Percentiles rank a stretch among this genome's conserved stretches.
phyloP scores from a whole-genome alignment of 2,888 invertebrate genomes.

The Syrphus vitripennis region DNA sequence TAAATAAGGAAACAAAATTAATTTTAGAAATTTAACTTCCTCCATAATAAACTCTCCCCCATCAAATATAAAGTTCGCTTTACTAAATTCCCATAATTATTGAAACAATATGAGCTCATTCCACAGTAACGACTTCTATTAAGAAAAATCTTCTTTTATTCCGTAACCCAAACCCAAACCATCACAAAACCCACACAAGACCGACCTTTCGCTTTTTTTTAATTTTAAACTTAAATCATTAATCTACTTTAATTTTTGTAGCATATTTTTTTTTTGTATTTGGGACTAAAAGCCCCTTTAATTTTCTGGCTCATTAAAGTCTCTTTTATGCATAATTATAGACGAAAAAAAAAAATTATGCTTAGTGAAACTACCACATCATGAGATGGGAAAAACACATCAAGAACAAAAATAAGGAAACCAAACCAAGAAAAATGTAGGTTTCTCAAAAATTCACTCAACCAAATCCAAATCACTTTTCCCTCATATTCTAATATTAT shows the following conservation, averaged over 20 bases:
- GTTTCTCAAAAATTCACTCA: slow-evolving; percentile 43
- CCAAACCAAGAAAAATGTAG: slow-evolving; percentile 14
- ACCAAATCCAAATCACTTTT: slow-evolving; percentile 35
- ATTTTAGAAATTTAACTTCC: neutral
- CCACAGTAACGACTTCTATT: neutral
- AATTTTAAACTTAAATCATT: slow-evolving; percentile 60
- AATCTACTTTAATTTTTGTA: slow-evolving; percentile 26
- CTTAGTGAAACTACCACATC: neutral
- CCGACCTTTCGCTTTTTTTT: neutral
- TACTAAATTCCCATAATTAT: slow-evolving; percentile 19
- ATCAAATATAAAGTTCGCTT: neutral
- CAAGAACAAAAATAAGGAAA: no score
- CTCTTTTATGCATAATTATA: slow-evolving; percentile 1
- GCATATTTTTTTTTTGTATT: neutral
- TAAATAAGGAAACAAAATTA: neutral
- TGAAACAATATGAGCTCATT: slow-evolving; percentile 19
- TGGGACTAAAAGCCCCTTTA: slow-evolving; percentile 29
- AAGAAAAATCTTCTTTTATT: neutral
- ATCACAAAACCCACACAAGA: neutral
- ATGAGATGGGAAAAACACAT: neutral
- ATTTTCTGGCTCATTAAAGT: slow-evolving; percentile 57
- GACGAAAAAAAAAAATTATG: neutral
- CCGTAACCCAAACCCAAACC: no score
- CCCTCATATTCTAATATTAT: neutral
- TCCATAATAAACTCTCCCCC: neutral